A percentile compares a stretch with the other conserved stretches of the same genome.
Conservation (phyloP, 2,113 vertebrate genomes). For the Antechinus flavipes region DNA sequence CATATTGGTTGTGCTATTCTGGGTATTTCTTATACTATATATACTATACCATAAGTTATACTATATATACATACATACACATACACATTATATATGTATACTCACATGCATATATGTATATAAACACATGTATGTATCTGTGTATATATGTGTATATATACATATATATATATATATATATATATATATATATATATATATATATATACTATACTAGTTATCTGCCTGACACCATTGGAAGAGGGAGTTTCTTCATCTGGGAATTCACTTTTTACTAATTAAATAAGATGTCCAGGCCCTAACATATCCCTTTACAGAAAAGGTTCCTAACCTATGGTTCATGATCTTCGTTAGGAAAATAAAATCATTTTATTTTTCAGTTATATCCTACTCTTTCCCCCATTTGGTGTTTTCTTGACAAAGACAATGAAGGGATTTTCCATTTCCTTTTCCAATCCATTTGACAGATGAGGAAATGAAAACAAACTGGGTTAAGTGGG, state of each 20-base stretch:
- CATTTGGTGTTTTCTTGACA: not conserved
- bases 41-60: too few relatives aligned
- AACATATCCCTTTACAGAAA: not conserved
- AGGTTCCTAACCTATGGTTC: not conserved
- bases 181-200: too few relatives aligned
- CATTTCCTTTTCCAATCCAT: not conserved
- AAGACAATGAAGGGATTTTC: not conserved
- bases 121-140: too few relatives aligned
- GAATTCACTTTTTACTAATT: not conserved
- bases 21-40: not conserved
- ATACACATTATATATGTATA: too few relatives aligned
- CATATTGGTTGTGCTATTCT: not conserved
- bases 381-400: not conserved
- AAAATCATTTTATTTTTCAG: not conserved
- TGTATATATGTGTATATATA: too few relatives aligned
- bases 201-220: not conserved
- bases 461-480: not conserved
- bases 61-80: too few relatives aligned
- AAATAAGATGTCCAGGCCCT: not conserved
- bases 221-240: not conserved
- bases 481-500: not conserved
- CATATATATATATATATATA: too few relatives aligned
- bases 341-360: not conserved
- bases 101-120: too few relatives aligned
- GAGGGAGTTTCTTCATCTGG: not conserved